phyloP scores from a whole-genome alignment of 1,140 invertebrate species.

The Vanessa atalanta region DNA sequence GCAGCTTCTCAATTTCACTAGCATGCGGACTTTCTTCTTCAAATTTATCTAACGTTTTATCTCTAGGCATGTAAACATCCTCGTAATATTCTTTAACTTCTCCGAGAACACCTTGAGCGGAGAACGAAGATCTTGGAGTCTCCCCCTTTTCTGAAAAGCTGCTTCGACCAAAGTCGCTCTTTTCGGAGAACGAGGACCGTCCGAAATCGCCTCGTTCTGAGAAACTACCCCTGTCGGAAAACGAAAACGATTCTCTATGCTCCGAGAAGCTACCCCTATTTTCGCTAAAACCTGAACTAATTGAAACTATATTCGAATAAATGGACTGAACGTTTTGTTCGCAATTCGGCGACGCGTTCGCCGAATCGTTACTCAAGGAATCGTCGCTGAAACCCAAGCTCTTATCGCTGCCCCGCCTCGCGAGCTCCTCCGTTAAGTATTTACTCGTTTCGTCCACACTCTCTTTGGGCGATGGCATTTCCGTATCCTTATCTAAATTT shows the following conservation, averaged over 20 bases:
- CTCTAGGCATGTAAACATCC: slow-evolving; percentile 65
- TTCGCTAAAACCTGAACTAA: slow-evolving; percentile 78
- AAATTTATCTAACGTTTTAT: slow-evolving; percentile 62
- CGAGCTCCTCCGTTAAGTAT: slow-evolving; percentile 58
- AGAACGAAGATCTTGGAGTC: slow-evolving; percentile 77
- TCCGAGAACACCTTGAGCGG: slow-evolving; percentile 71
- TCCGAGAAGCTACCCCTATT: slow-evolving; percentile 77
- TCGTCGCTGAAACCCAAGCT: slow-evolving; percentile 86
- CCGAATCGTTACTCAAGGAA: slow-evolving; percentile 83
- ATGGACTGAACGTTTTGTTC: slow-evolving; percentile 78
- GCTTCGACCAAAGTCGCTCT: slow-evolving; percentile 69
- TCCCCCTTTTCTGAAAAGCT: slow-evolving; percentile 77
- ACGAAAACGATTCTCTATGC: slow-evolving; percentile 76
- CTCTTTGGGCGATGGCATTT: slow-evolving; percentile 69
- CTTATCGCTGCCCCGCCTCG: slow-evolving; percentile 81
- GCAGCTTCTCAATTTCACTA: slow-evolving; percentile 71
- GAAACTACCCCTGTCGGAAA: slow-evolving; percentile 77
- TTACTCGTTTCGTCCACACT: slow-evolving; percentile 59
- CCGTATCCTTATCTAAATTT: slow-evolving; percentile 50
- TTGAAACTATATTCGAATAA: slow-evolving; percentile 77
- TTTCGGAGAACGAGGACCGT: slow-evolving; percentile 71
- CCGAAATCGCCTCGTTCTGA: slow-evolving; percentile 75
- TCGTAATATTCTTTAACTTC: slow-evolving; percentile 74
- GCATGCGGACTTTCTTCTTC: slow-evolving; percentile 54
- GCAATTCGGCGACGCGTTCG: slow-evolving; percentile 75